A percentile compares a stretch with the other conserved stretches of the same genome.
These are phyloP conservation scores for Achroia grisella DNA, from an alignment of 1,140 invertebrate genomes.

Conservation along the genomic window DNA sequence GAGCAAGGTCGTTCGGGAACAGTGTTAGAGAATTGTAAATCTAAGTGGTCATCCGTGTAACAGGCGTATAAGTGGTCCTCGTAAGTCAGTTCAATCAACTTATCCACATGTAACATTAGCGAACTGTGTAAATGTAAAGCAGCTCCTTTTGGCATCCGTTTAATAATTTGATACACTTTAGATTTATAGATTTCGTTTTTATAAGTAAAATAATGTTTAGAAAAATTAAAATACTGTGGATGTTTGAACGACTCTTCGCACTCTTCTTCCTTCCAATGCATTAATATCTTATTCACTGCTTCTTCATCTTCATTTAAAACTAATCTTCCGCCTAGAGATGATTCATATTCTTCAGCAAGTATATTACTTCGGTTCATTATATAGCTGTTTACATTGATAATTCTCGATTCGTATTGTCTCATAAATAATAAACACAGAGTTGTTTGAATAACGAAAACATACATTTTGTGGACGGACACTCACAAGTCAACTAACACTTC, in stretches of 20 bases:
- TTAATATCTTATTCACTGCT: conserved; percentile 77
- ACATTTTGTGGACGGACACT: too few relatives aligned
- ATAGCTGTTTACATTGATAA: too few relatives aligned
- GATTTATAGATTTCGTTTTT: conserved; percentile 78
- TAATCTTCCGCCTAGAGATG: conserved; percentile 65
- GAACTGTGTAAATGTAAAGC: conserved; percentile 83
- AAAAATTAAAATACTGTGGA: conserved; percentile 76
- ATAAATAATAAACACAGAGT: too few relatives aligned
- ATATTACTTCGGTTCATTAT: conserved; percentile 6
- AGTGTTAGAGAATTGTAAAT: conserved; percentile 49
- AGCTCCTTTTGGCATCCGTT: conserved; percentile 81
- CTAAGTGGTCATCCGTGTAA: conserved; percentile 38
- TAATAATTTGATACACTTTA: conserved; percentile 80
- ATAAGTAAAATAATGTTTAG: conserved; percentile 79
- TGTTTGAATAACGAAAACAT: too few relatives aligned
- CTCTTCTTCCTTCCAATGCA: conserved; percentile 78
- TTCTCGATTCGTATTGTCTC: too few relatives aligned
- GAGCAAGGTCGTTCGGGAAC: conserved; percentile 42
- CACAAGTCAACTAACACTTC: too few relatives aligned
- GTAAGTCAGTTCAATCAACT: conserved; percentile 81
- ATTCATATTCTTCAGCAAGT: conserved; percentile 35
- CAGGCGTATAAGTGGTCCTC: conserved; percentile 82
- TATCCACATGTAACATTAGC: conserved; percentile 77
- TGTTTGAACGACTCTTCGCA: conserved; percentile 72
- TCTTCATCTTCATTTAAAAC: conserved; percentile 73